phyloP scores from a whole-genome alignment of 2,888 invertebrate species.

The Ectobius pallidus region DNA sequence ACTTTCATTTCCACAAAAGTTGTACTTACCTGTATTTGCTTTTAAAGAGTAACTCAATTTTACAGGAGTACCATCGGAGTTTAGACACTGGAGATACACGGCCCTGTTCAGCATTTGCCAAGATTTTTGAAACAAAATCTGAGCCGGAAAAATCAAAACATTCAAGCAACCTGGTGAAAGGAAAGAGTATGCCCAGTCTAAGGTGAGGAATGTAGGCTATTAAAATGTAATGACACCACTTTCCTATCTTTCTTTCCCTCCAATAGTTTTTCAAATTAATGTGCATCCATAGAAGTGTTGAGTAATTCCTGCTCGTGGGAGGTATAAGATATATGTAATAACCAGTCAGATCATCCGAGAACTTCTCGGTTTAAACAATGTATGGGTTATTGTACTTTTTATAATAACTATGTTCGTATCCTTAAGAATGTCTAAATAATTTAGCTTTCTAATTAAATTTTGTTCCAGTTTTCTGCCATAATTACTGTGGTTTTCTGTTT shows the following conservation, averaged over 20 bases:
- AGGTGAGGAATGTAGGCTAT: constrained; percentile 65
- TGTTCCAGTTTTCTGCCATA: not conserved
- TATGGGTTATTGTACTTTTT: too few relatives aligned
- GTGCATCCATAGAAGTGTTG: not conserved
- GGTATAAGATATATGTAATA: too few relatives aligned
- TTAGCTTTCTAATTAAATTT: not conserved
- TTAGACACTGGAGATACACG: constrained; percentile 80
- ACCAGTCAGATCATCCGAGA: too few relatives aligned
- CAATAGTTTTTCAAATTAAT: not conserved
- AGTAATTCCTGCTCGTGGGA: not conserved
- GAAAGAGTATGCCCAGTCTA: constrained; percentile 95
- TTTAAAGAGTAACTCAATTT: too few relatives aligned
- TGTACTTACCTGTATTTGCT: too few relatives aligned
- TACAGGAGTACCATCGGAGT: constrained; percentile 81
- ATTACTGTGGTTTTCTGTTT: not conserved
- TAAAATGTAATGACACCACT: not conserved
- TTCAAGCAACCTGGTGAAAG: constrained; percentile 81
- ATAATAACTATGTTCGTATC: too few relatives aligned
- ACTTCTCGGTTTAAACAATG: too few relatives aligned
- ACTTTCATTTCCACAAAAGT: too few relatives aligned
- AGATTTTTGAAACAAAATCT: constrained; percentile 61
- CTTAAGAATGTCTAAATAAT: constrained; percentile 8
- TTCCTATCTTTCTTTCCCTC: not conserved
- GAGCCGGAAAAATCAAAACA: constrained; percentile 59
- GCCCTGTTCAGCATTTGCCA: constrained; percentile 71